Conservation (phyloP, 2,888 invertebrate genomes). For the Eristalinus aeneus region DNA sequence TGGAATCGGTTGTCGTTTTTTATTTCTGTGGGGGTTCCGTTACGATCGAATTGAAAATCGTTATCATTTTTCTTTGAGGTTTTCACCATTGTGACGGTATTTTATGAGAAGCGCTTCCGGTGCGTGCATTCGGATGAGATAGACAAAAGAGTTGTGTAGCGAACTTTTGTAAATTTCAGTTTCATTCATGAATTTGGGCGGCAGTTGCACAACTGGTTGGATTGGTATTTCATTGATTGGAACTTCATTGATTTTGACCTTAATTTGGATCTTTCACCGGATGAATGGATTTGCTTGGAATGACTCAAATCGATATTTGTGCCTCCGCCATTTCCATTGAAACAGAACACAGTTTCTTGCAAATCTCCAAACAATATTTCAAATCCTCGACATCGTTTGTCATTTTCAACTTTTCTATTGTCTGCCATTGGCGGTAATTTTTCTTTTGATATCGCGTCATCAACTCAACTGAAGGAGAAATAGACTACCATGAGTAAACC, state of each 20-base stretch:
- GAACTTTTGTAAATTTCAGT: slow-evolving; percentile 7
- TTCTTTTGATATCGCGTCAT: background rate
- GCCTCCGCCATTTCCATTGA: no score
- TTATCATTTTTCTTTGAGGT: background rate
- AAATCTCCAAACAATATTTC: background rate
- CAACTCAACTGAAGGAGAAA: background rate
- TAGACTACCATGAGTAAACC: slow-evolving; percentile 19
- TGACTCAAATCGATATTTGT: background rate
- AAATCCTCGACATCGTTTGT: background rate
- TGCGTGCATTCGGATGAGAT: background rate
- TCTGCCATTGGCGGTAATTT: background rate
- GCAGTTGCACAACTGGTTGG: background rate
- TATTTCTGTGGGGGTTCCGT: slow-evolving; percentile 21
- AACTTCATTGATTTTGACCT: background rate
- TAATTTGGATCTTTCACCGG: background rate
- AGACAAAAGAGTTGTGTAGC: slow-evolving; percentile 4
- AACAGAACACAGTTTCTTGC: no score
- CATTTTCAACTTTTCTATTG: background rate
- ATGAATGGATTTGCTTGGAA: background rate
- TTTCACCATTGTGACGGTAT: background rate
- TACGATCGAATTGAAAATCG: background rate
- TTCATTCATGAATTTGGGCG: background rate
- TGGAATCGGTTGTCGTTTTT: slow-evolving; percentile 24
- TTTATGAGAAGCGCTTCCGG: background rate
- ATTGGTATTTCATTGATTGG: background rate